Evolutionary conservation across 1,140 invertebrate genomes (phyloP).

Genomic region (Hylaeus anthracinus): DNA sequence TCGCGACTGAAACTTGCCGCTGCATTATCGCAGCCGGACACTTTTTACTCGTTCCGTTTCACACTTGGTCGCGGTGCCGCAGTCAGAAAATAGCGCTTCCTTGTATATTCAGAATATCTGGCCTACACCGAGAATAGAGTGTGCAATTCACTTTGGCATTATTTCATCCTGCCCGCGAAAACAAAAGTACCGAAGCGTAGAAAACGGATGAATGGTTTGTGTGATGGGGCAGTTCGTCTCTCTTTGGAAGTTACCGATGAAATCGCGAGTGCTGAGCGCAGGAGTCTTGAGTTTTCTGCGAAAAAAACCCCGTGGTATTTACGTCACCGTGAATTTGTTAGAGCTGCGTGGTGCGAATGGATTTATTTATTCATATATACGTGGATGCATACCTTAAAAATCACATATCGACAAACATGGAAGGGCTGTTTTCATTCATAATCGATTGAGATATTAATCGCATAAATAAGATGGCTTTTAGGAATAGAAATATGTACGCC

Average conservation of each 20-base stretch:
- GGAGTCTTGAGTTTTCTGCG: no score
- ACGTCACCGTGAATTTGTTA: background rate
- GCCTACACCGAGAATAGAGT: constrained; percentile 41
- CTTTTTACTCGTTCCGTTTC: constrained; percentile 19
- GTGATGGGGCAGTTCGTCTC: constrained; percentile 10
- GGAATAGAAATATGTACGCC: no score
- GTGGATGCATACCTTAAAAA: no score
- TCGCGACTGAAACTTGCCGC: background rate
- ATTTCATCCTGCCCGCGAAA: constrained; percentile 24
- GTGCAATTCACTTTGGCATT: constrained; percentile 39
- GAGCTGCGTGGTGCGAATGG: no score
- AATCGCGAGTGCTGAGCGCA: background rate
- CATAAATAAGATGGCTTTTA: no score
- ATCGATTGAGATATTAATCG: no score
- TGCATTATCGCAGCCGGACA: constrained; percentile 10
- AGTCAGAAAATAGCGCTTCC: constrained; percentile 33
- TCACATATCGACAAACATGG: no score
- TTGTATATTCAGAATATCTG: constrained; percentile 31
- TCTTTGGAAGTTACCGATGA: background rate
- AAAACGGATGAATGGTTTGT: background rate
- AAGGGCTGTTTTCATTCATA: no score
- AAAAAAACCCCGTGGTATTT: background rate
- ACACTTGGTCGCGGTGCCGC: background rate
- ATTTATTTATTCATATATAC: no score
- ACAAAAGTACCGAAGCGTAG: constrained; percentile 12